These are phyloP conservation scores for Prenolepis imparis DNA, from an alignment of 2,888 invertebrate species.

Conservation along the genomic window DNA sequence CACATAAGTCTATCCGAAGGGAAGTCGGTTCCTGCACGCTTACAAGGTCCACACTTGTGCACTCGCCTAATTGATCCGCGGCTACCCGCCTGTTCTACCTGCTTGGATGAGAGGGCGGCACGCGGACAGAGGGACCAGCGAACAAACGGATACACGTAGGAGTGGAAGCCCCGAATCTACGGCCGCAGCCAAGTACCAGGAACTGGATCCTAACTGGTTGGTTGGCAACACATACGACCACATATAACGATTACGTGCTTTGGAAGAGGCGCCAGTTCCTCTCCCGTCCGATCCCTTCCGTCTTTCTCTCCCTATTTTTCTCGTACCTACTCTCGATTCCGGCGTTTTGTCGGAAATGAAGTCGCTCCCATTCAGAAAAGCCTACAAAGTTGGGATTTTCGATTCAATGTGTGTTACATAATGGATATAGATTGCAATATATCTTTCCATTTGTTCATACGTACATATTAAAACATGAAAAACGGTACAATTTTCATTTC, in stretches of 20 bases:
- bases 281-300: slow-evolving; percentile 16
- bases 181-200: slow-evolving; percentile 66
- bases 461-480: background rate
- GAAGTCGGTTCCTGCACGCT: slow-evolving; percentile 69
- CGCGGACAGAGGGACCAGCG: slow-evolving; percentile 65
- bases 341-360: slow-evolving; percentile 27
- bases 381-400: background rate
- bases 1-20: slow-evolving; percentile 52
- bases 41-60: slow-evolving; percentile 74
- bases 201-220: slow-evolving; percentile 65
- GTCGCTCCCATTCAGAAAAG: slow-evolving; percentile 34
- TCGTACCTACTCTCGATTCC: slow-evolving; percentile 46
- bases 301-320: slow-evolving; percentile 25
- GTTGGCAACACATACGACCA: slow-evolving; percentile 57
- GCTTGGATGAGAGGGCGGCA: slow-evolving; percentile 78
- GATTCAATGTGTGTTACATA: background rate
- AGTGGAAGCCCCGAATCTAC: slow-evolving; percentile 66
- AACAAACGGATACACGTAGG: slow-evolving; percentile 62
- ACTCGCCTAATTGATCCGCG: slow-evolving; percentile 76
- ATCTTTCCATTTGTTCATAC: background rate
- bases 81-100: slow-evolving; percentile 75
- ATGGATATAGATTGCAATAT: slow-evolving; percentile 4
- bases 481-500: background rate
- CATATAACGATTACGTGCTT: slow-evolving; percentile 56
- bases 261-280: slow-evolving; percentile 55